These are phyloP conservation scores for Hartigia nigra DNA, from an alignment of 2,888 invertebrate species.

Conservation along the genomic window DNA sequence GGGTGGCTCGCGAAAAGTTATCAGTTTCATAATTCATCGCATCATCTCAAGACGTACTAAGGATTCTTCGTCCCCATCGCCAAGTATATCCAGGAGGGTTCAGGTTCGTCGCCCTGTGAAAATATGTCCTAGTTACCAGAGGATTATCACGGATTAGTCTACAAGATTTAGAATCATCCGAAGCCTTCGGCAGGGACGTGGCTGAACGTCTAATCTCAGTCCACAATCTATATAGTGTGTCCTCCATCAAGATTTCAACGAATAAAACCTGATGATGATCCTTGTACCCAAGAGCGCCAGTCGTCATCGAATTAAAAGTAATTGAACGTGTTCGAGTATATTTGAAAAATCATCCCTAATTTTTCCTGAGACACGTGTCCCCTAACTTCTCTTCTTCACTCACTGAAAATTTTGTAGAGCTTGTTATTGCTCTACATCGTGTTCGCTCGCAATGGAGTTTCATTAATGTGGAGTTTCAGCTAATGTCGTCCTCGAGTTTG, in stretches of 20 bases:
- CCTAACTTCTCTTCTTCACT: background rate
- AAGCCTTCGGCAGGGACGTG: constrained; percentile 22
- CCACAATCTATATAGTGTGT: constrained; percentile 45
- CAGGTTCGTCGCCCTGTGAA: constrained; percentile 36
- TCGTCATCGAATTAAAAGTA: background rate
- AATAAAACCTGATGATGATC: background rate
- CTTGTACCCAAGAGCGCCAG: background rate
- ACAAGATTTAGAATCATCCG: constrained; percentile 55
- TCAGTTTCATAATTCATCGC: constrained; percentile 54
- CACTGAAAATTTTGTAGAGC: background rate
- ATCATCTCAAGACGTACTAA: constrained; percentile 15
- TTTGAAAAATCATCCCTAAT: background rate
- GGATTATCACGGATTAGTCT: constrained; percentile 55
- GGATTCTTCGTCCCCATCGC: background rate
- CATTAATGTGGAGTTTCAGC: too few species aligned
- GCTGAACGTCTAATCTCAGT: constrained; percentile 44
- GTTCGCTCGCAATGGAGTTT: too few species aligned
- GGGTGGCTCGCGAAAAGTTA: constrained; percentile 42
- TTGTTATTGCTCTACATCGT: too few species aligned
- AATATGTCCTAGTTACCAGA: constrained; percentile 58
- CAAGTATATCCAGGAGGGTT: constrained; percentile 24
- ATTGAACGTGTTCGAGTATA: background rate
- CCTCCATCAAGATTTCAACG: constrained; percentile 29
- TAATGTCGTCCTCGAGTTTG: background rate
- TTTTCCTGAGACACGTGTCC: background rate